Evolutionary conservation across 2,113 vertebrate species (phyloP).

Genomic region (Sylvia atricapilla): DNA sequence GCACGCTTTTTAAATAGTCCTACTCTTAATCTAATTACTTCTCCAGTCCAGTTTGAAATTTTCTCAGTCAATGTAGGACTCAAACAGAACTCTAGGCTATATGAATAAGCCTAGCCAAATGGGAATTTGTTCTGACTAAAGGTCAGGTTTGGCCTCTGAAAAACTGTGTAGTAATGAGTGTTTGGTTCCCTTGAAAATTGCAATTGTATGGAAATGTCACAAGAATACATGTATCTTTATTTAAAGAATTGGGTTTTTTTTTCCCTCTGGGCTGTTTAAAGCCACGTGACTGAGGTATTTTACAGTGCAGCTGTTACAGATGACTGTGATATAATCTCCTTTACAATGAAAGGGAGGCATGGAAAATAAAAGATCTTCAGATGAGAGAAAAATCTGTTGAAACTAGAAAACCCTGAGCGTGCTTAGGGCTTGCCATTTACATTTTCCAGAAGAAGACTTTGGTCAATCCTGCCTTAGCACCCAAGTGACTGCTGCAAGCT

Average conservation of each 20-base stretch:
- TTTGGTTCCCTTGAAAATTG: constrained; percentile 24
- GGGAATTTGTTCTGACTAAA: constrained; percentile 27
- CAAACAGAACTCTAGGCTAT: constrained; percentile 13
- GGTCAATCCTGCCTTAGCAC: background rate
- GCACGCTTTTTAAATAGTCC: background rate
- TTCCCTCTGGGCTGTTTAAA: background rate
- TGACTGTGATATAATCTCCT: background rate
- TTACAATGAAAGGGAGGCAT: background rate
- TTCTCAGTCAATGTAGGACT: background rate
- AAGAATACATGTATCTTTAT: constrained; percentile 27
- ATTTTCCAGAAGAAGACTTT: background rate
- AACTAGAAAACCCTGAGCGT: background rate
- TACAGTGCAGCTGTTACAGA: background rate
- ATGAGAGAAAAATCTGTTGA: background rate
- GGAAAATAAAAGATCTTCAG: background rate
- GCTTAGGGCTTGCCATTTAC: background rate
- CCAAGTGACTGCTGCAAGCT: background rate
- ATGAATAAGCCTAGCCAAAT: constrained; percentile 14
- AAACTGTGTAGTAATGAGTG: background rate
- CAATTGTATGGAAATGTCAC: constrained; percentile 33
- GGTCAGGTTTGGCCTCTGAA: constrained; percentile 20
- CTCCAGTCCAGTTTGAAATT: background rate
- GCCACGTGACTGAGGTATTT: background rate
- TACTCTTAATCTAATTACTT: constrained; percentile 6
- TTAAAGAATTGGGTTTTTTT: background rate